A percentile compares a stretch with the other conserved stretches of the same genome.
phyloP scores from a whole-genome alignment of 2,888 invertebrate species.

The Tipula confusa region DNA sequence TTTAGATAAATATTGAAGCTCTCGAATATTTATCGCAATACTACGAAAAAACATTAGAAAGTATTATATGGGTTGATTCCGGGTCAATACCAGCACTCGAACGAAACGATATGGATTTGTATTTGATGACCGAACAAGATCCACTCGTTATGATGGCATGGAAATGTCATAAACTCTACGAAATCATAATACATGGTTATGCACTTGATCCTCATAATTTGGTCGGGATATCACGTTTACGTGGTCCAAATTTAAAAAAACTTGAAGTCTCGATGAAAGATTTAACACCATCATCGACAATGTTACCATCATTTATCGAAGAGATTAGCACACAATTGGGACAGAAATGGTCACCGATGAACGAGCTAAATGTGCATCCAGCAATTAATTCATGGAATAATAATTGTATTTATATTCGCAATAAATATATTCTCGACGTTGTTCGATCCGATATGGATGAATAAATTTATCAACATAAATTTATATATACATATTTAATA shows the following conservation, averaged over 20 bases:
- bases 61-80: constrained; percentile 49
- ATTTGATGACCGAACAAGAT: constrained; percentile 46
- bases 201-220: constrained; percentile 48
- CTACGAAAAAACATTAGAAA: constrained; percentile 45
- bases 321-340: constrained; percentile 47
- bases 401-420: constrained; percentile 43
- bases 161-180: constrained; percentile 54
- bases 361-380: constrained; percentile 43
- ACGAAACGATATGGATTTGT: constrained; percentile 43
- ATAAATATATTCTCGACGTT: constrained; percentile 47
- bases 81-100: constrained; percentile 43
- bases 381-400: constrained; percentile 44
- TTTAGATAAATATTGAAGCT: constrained; percentile 47
- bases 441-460: constrained; percentile 43
- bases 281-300: constrained; percentile 40
- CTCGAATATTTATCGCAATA: constrained; percentile 47
- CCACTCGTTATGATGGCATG: constrained; percentile 60
- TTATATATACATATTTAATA: too few species aligned
- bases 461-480: constrained; percentile 13
- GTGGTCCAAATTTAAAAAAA: constrained; percentile 45
- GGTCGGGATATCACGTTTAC: constrained; percentile 47
- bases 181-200: constrained; percentile 54
- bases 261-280: constrained; percentile 49
- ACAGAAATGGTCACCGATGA: constrained; percentile 45
- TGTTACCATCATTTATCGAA: constrained; percentile 44